A percentile compares a stretch with the other conserved stretches of the same genome.
Conservation (phyloP, 2,797 vertebrate genomes). For the Poliocrania exsul region DNA sequence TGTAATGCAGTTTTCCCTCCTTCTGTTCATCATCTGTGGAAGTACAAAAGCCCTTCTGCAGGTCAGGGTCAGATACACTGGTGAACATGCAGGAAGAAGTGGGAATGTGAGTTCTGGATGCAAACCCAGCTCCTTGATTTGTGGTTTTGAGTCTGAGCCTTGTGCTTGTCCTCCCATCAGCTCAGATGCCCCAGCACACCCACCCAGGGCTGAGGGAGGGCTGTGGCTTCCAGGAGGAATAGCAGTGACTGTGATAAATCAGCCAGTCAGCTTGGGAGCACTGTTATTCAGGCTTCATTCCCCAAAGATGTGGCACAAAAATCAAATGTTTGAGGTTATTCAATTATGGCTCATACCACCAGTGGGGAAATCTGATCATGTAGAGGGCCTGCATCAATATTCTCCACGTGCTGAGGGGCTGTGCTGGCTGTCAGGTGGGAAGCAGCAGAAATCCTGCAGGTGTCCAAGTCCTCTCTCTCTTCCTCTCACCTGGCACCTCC, state of each 20-base stretch:
- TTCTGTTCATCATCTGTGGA: neutral
- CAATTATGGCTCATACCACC: neutral
- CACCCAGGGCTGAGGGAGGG: neutral
- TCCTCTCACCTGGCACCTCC: rapidly evolving
- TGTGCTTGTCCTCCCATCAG: neutral
- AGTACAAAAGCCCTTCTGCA: neutral
- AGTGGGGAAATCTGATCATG: neutral
- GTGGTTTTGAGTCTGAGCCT: neutral
- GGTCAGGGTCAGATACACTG: neutral
- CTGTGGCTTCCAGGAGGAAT: neutral
- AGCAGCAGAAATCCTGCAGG: neutral
- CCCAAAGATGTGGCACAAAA: neutral
- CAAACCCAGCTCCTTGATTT: neutral
- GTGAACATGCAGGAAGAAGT: neutral
- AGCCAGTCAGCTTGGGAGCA: neutral
- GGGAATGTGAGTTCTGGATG: rapidly evolving
- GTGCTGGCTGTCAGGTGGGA: neutral
- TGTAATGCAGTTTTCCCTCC: neutral
- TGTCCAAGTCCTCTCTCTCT: neutral
- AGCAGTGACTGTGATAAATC: neutral
- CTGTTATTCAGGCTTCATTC: neutral
- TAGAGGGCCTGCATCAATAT: neutral
- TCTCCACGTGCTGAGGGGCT: neutral
- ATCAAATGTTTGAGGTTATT: neutral
- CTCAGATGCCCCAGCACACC: neutral